Evolutionary conservation across 1,140 invertebrate genomes (phyloP), one percentile per base, ranked within the genome.

Genomic region (Drosophila orena): DNA sequence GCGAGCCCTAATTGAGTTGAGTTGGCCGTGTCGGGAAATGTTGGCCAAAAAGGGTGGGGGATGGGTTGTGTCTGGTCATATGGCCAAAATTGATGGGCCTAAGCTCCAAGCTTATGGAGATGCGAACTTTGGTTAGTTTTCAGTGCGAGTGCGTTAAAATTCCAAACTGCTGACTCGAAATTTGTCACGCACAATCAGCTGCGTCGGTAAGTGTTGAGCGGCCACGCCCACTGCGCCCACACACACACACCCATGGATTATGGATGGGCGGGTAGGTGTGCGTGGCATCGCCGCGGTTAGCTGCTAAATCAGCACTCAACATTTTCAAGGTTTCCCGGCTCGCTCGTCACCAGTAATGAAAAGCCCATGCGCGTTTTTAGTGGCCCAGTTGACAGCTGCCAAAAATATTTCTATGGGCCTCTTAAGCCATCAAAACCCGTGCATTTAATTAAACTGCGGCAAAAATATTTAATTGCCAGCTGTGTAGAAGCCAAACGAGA

Each of bases 1-100:
- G 50, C 76, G 30, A 69, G 64, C 83, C 79, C 75, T 86, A 86
- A 86, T 86, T 88, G 83, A 88, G 79, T 86, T 88, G 83, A 88
- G 79, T 86, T 86, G 81, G 59, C 65, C 53, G 30, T 69, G 74
- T 43, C 38, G 55, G 65, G 50, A 40, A 53, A 47, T 75, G 53
- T 15, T 30, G 56, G 22, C 20, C 20, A 30, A 30, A 30, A 30
- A 14, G 12, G 12, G 12, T 2, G 14, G 2, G 24, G 46, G 17
- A 12, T 17, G 40, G 42, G 53, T 6, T 40, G 1, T 17, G 17
- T 38, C 35, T 40, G 22, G 44, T 8, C 22, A 17, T 24, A 17
- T 15, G 30, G 40, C 20, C 24, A 20, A 24, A 12, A 88, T 88
- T 79, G 79, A 81, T 86, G 79, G 49, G 20, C 44, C 46, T 50